Evolutionary conservation across 2,113 vertebrate genomes (phyloP).

Genomic region (Gobio gobio): DNA sequence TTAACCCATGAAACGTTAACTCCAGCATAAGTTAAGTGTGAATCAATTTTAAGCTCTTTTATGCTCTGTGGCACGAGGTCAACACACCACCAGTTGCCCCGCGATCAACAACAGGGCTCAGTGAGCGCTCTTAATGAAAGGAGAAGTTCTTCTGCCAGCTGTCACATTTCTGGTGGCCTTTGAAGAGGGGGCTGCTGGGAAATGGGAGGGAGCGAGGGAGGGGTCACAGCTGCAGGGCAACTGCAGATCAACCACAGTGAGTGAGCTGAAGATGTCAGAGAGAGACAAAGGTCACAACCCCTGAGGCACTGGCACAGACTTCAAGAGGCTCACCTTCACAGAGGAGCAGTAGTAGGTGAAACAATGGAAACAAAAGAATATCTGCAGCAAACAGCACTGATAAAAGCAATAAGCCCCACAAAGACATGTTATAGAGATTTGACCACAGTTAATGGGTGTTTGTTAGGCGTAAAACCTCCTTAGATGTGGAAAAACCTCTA

Average conservation of each 20-base stretch:
- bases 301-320: slow-evolving; percentile 64
- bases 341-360: neutral
- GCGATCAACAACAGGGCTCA: slow-evolving; percentile 4
- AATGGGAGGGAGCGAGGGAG: slow-evolving; percentile 23
- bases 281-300: slow-evolving; percentile 64
- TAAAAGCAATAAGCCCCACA: neutral
- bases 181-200: slow-evolving; percentile 55
- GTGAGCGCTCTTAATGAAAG: slow-evolving; percentile 36
- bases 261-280: slow-evolving; percentile 64
- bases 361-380: neutral
- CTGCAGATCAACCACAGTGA: slow-evolving; percentile 72
- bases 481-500: neutral
- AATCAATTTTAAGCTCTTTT: slow-evolving; percentile 42
- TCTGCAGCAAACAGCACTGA: slow-evolving; percentile 26
- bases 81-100: slow-evolving; percentile 22
- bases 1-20: slow-evolving; percentile 5
- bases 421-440: neutral
- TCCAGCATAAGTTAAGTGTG: slow-evolving; percentile 29
- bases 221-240: slow-evolving; percentile 72
- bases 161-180: slow-evolving; percentile 64
- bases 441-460: neutral
- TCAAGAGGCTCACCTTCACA: slow-evolving; percentile 72
- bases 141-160: slow-evolving; percentile 56
- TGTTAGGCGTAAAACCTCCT: neutral
- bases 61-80: slow-evolving; percentile 15